phyloP scores from a whole-genome alignment of 1,140 invertebrate species.

The Platorchestia sp. region DNA sequence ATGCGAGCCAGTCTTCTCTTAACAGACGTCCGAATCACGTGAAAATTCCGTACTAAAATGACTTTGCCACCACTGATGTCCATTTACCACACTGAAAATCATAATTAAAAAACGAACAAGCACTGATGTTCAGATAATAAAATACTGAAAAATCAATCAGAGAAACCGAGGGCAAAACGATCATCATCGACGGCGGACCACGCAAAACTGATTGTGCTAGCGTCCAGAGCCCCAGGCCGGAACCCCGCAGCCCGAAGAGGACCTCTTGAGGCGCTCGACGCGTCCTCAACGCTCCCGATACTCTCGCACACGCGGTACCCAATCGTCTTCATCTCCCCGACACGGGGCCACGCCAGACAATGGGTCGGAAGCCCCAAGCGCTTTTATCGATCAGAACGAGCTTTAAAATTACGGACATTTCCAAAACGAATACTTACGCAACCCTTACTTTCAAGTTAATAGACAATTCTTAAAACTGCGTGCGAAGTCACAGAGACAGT shows the following conservation, averaged over 20 bases:
- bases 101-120: no score
- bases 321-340: conserved; percentile 29
- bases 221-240: neutral
- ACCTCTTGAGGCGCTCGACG: neutral
- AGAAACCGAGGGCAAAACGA: neutral
- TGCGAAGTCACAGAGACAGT: neutral
- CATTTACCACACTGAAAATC: neutral
- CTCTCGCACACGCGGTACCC: conserved; percentile 9
- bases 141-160: neutral
- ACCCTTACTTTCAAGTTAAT: neutral
- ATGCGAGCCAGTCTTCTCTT: neutral
- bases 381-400: neutral
- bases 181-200: conserved; percentile 1
- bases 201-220: neutral
- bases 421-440: neutral
- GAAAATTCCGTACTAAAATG: neutral
- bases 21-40: neutral
- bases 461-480: neutral
- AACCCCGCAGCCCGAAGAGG: neutral
- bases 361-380: neutral
- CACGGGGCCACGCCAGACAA: neutral
- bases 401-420: neutral
- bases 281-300: neutral
- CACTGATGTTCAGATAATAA: neutral
- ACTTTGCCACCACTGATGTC: neutral